These are phyloP conservation scores for Rhopalosiphum padi DNA, from an alignment of 1,140 invertebrate species.

Conservation along the genomic window DNA sequence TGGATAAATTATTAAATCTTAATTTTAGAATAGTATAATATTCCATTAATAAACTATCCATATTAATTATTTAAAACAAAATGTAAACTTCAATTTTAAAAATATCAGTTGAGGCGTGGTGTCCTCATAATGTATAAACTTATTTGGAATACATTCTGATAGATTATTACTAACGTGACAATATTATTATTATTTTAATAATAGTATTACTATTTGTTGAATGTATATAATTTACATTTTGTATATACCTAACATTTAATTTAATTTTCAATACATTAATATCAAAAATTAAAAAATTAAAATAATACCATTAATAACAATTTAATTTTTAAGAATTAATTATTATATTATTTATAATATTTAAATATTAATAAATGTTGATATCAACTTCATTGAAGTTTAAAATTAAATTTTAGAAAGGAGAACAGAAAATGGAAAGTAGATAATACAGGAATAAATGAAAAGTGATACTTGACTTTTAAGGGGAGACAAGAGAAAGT, in stretches of 20 bases:
- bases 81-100: no score
- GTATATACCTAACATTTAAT: background rate
- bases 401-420: conserved; percentile 11
- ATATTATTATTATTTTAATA: background rate
- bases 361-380: background rate
- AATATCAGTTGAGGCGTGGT: no score
- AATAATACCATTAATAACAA: background rate
- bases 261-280: background rate
- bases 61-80: background rate
- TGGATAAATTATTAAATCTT: background rate
- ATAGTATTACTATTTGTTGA: background rate
- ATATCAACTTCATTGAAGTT: background rate
- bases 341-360: background rate
- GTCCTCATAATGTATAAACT: background rate
- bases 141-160: background rate
- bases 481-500: conserved; percentile 27
- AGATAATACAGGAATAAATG: background rate
- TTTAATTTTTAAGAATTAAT: background rate
- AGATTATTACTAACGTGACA: background rate
- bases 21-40: background rate
- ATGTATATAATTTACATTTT: background rate
- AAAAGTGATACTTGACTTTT: background rate
- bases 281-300: background rate
- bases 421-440: background rate
- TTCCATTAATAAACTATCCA: background rate